These are phyloP conservation scores for Grallaria varia DNA, from an alignment of 2,113 vertebrate species.

Conservation along the genomic window DNA sequence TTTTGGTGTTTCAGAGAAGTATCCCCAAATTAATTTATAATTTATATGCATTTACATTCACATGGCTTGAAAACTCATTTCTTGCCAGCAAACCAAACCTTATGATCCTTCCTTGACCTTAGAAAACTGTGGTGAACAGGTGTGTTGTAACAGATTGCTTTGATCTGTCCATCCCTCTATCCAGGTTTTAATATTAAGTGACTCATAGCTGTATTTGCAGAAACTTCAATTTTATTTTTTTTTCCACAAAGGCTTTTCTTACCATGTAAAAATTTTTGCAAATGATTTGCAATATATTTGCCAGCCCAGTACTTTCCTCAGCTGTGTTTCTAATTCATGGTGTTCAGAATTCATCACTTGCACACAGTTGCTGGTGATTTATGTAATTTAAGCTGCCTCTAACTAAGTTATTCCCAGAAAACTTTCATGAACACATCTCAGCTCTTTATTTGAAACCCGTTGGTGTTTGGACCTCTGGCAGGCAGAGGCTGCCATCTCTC, in stretches of 20 bases:
- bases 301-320: neutral
- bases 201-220: neutral
- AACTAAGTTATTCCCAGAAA: neutral
- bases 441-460: neutral
- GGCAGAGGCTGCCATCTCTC: neutral
- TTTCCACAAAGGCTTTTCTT: neutral
- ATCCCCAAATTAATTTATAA: neutral
- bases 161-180: neutral
- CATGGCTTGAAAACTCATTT: neutral
- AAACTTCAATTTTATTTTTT: neutral
- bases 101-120: rapidly evolving
- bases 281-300: neutral
- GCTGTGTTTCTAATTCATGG: neutral
- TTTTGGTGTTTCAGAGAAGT: neutral
- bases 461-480: neutral
- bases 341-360: neutral
- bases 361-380: neutral
- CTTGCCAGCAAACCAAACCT: neutral
- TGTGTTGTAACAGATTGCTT: neutral
- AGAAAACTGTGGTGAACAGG: neutral
- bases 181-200: neutral
- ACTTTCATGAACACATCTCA: neutral
- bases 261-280: neutral
- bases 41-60: neutral
- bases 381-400: neutral